These are phyloP conservation scores for Anoplolepis gracilipes DNA, from an alignment of 1,140 invertebrate species.

Conservation along the genomic window DNA sequence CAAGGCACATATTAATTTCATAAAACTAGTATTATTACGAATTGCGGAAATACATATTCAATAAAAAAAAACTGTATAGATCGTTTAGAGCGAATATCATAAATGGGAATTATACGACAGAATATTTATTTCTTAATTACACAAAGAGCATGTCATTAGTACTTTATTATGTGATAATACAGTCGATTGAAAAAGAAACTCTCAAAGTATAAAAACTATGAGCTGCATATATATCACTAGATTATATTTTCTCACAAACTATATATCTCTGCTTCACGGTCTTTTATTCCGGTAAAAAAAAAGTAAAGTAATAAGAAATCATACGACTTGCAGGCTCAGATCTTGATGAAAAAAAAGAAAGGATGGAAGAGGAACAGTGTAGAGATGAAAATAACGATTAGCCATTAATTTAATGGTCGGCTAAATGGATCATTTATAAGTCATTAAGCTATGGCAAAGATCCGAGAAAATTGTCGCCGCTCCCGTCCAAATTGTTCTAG, in stretches of 20 bases:
- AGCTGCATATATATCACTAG: background rate
- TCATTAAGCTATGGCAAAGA: slow-evolving; percentile 17
- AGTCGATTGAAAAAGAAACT: background rate
- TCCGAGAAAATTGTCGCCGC: slow-evolving; percentile 6
- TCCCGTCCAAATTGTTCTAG: background rate
- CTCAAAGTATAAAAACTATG: background rate
- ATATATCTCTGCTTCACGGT: background rate
- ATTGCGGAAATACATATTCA: slow-evolving; percentile 4
- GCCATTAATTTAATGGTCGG: slow-evolving; percentile 15
- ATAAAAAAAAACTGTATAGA: background rate
- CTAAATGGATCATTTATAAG: slow-evolving; percentile 46
- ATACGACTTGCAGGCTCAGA: background rate
- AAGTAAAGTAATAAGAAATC: background rate
- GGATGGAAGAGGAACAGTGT: background rate
- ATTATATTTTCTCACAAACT: background rate
- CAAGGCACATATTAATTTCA: background rate
- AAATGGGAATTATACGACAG: background rate
- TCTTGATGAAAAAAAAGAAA: background rate
- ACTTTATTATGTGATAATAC: background rate
- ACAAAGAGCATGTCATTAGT: background rate
- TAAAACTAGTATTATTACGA: background rate
- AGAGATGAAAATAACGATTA: slow-evolving; percentile 27
- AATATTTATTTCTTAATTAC: background rate
- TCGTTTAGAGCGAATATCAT: background rate
- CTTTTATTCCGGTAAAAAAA: background rate